Percentiles rank a stretch among this genome's conserved stretches.
Evolutionary conservation across 2,888 invertebrate species (phyloP).

Genomic region (Hypsopygia costalis): DNA sequence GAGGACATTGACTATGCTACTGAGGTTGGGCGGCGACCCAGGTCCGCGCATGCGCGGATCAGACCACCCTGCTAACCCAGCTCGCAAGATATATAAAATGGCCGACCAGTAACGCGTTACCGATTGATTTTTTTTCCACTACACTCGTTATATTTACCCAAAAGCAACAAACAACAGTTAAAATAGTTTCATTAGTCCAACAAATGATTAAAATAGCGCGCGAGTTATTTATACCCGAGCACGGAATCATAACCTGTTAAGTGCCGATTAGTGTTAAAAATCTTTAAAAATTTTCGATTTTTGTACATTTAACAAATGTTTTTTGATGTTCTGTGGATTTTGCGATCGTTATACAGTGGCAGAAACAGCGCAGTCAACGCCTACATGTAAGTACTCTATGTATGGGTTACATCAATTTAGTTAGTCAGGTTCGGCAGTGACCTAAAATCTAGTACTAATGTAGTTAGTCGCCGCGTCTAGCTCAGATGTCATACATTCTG

Average conservation of each 20-base stretch:
- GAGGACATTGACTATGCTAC: constrained; percentile 18
- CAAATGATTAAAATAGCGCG: constrained; percentile 1
- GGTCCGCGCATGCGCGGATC: constrained; percentile 51
- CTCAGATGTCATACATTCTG: not conserved
- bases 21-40: constrained; percentile 38
- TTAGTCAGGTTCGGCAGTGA: constrained; percentile 42
- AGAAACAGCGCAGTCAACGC: constrained; percentile 9
- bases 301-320: constrained; percentile 17
- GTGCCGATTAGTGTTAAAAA: constrained; percentile 10
- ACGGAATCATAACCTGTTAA: constrained; percentile 10
- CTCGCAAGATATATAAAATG: constrained; percentile 58
- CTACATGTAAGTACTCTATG: constrained; percentile 24
- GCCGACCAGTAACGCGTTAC: constrained; percentile 54
- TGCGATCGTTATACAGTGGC: constrained; percentile 6
- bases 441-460: constrained; percentile 62
- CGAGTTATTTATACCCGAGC: constrained; percentile 18
- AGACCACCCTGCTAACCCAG: constrained; percentile 37
- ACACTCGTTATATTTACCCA: constrained; percentile 28
- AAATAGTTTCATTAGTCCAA: not conserved
- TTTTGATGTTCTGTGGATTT: constrained; percentile 11
- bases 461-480: constrained; percentile 39
- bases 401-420: constrained; percentile 25
- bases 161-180: constrained; percentile 4
- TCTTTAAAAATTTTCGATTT: constrained; percentile 6
- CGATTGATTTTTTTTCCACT: constrained; percentile 68